Evolutionary conservation across 2,797 vertebrate species (phyloP).

Genomic region (Rallus crepitans): DNA sequence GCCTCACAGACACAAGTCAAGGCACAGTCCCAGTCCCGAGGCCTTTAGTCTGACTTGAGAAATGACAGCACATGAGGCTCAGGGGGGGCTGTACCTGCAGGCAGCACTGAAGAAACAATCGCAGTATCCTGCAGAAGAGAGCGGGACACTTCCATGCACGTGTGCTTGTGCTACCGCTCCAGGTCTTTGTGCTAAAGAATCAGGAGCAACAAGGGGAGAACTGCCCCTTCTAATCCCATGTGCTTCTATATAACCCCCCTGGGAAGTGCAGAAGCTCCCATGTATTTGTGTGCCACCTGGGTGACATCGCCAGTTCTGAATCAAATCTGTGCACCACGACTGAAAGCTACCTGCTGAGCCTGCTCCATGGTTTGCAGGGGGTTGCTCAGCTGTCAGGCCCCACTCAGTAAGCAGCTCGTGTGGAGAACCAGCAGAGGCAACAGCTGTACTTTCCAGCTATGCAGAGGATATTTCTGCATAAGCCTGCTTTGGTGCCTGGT

Average conservation of each 20-base stretch:
- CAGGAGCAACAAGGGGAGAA: background rate
- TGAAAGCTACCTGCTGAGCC: background rate
- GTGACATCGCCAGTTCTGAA: background rate
- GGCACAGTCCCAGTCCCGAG: constrained; percentile 23
- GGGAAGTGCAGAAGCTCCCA: background rate
- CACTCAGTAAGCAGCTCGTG: background rate
- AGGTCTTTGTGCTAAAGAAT: background rate
- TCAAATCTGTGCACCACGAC: background rate
- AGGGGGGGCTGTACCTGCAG: background rate
- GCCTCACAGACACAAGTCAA: constrained; percentile 42
- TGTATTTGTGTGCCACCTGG: rapidly evolving
- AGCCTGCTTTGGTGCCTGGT: background rate
- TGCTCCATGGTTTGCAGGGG: background rate
- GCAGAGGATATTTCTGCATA: background rate
- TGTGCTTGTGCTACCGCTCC: background rate
- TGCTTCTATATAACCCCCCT: background rate
- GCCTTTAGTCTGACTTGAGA: constrained; percentile 6
- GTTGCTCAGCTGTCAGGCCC: background rate
- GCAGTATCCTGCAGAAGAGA: background rate
- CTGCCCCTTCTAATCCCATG: rapidly evolving
- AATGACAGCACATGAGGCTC: background rate
- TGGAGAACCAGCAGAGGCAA: background rate
- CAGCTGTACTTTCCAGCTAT: background rate
- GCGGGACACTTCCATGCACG: background rate
- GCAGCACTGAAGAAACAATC: background rate